phyloP scores from a whole-genome alignment of 2,113 vertebrate species.

The Pomatorhinus ruficollis region DNA sequence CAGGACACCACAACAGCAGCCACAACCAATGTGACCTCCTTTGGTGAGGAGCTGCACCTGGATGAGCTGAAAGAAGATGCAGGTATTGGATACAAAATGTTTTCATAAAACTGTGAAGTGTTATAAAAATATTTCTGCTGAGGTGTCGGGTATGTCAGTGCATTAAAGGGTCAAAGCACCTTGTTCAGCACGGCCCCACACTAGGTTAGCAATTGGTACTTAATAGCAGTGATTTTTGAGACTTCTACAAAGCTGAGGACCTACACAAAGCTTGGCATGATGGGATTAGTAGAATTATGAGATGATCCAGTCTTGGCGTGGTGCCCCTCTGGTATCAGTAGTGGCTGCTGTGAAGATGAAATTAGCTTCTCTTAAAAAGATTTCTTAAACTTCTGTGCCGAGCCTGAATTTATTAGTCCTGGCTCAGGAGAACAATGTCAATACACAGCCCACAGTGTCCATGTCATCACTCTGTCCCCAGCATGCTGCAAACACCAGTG shows the following conservation, averaged over 20 bases:
- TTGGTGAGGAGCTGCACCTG: constrained; percentile 47
- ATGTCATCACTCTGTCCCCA: neutral
- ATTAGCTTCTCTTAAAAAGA: neutral
- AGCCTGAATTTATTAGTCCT: neutral
- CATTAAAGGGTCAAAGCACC: neutral
- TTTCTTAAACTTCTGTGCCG: neutral
- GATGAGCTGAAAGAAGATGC: constrained; percentile 64
- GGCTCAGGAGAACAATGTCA: neutral
- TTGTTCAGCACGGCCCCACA: neutral
- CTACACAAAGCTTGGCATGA: neutral
- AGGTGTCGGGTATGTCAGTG: neutral
- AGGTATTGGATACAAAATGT: constrained; percentile 61
- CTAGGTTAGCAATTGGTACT: neutral
- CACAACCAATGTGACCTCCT: constrained; percentile 15
- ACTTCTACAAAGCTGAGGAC: neutral
- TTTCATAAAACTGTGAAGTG: neutral
- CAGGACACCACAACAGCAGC: constrained; percentile 35
- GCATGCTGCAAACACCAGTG: neutral
- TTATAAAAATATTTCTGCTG: neutral
- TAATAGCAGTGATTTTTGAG: neutral
- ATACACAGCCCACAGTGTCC: neutral
- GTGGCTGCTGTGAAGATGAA: neutral
- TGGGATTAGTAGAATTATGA: constrained; percentile 3
- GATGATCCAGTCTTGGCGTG: neutral
- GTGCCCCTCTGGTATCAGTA: neutral